A percentile compares a stretch with the other conserved stretches of the same genome.
These are phyloP conservation scores for Pygathrix nemaeus DNA, from an alignment of 2,113 vertebrate species.

Conservation along the genomic window DNA sequence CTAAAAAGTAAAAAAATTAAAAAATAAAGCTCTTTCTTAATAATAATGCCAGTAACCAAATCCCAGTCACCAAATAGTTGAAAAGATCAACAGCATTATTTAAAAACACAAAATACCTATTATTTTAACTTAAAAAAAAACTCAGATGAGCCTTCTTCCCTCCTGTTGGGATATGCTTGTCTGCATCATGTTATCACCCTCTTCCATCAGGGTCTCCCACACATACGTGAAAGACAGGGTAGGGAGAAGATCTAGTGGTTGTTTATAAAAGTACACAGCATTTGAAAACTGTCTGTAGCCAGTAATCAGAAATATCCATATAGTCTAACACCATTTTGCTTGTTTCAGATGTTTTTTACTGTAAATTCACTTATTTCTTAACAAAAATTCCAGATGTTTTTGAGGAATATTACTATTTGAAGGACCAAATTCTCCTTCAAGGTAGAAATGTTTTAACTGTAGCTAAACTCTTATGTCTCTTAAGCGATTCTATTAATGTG, in stretches of 20 bases:
- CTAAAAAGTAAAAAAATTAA: no score
- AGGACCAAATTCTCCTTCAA: not conserved
- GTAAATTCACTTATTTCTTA: no score
- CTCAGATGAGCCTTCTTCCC: constrained; percentile 74
- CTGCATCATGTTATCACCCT: not conserved
- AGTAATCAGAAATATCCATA: no score
- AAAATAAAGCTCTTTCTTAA: not conserved
- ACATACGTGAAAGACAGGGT: no score
- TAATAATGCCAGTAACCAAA: constrained; percentile 29
- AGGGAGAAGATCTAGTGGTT: no score
- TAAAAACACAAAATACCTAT: not conserved
- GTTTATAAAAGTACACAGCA: no score
- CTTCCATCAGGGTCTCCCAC: not conserved
- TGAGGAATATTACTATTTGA: no score
- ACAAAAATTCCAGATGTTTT: no score
- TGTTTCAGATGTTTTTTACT: no score
- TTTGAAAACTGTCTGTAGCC: no score
- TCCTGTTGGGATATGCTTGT: not conserved
- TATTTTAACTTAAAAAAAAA: constrained; percentile 28
- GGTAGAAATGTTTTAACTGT: not conserved
- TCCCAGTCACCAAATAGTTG: not conserved
- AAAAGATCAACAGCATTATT: constrained; percentile 15
- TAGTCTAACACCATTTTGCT: no score
- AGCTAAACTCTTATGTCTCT: constrained; percentile 18
- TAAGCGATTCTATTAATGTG: not conserved